These are phyloP conservation scores for Erebia ligea DNA, from an alignment of 2,888 invertebrate species.

Conservation along the genomic window DNA sequence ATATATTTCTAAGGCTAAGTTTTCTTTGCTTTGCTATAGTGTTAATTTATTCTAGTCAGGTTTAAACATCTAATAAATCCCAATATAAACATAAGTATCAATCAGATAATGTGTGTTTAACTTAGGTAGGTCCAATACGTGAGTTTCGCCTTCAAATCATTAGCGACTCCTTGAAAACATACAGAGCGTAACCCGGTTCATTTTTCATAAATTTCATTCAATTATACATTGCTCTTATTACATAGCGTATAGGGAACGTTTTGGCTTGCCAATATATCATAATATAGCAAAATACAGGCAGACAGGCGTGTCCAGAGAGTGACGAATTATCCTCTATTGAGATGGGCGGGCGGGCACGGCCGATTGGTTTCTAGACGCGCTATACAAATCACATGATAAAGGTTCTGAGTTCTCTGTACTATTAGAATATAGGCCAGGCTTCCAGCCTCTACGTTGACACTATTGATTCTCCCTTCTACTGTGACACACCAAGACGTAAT, in stretches of 20 bases:
- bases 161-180: constrained; percentile 7
- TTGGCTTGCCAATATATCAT: not conserved
- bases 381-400: constrained; percentile 30
- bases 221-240: not conserved
- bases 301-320: constrained; percentile 59
- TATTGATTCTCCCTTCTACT: constrained; percentile 16
- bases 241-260: not conserved
- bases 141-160: constrained; percentile 6
- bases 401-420: constrained; percentile 10
- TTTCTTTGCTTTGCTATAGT: no score
- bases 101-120: not conserved
- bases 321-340: constrained; percentile 49
- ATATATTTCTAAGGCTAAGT: no score
- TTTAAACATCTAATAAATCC: not conserved
- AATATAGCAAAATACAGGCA: constrained; percentile 23
- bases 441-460: not conserved
- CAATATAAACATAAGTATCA: not conserved
- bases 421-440: constrained; percentile 17
- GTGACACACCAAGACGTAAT: not conserved
- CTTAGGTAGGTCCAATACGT: not conserved
- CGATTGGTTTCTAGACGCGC: constrained; percentile 35
- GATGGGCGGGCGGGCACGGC: constrained; percentile 51
- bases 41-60: no score
- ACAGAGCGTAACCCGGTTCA: constrained; percentile 9
- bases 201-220: constrained; percentile 10